Evolutionary conservation across 2,797 vertebrate genomes (phyloP), one percentile per base, ranked within the genome.

Genomic region (Kryptopterus vitreolus): DNA sequence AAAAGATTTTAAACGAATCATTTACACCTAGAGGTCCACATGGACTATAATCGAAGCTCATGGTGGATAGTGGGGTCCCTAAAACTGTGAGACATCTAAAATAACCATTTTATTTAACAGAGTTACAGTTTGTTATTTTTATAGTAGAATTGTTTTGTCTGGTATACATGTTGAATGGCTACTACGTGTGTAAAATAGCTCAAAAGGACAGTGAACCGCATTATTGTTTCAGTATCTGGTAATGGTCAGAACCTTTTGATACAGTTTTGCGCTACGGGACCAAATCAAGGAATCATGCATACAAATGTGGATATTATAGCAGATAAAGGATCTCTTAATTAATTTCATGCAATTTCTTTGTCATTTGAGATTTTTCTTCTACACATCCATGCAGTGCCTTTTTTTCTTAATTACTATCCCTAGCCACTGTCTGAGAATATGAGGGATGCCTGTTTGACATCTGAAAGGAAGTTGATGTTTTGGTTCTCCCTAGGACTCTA

Each of bases 381-480:
- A 7, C 12, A 33, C 0, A 4, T 15, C 33, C n/a, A 74, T 58
- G 26, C 38, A 38, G 9, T 38, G 38, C 38, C 4, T 9, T 0
- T 24, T 55, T 72, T 9, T 26, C 38, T 43, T 43, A 43, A 4
- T 43, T 26, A 43, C 26, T 75, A 20, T 38, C 26, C 31, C 16
- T 24, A 48, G 2, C 24, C 29, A 43, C 12, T 71, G 15, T 74
- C 31, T 79, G 35, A 85, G 79, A 90, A 88, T 81, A 43, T 85
- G 80, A 89, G 84, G 89, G 87, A 87, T 87, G 88, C 82, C 7
- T 66, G 80, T 85, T 69, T 46, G 61, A 70, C 48, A 79, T 82
- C 76, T 65, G 78, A 82, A 81, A 89, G 91, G 91, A 93, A 91
- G 83, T 80, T 66, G 80, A 71, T 91, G 88, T 90, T 92, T 91